phyloP scores from a whole-genome alignment of 1,140 invertebrate species.

The Streblospio benedicti region DNA sequence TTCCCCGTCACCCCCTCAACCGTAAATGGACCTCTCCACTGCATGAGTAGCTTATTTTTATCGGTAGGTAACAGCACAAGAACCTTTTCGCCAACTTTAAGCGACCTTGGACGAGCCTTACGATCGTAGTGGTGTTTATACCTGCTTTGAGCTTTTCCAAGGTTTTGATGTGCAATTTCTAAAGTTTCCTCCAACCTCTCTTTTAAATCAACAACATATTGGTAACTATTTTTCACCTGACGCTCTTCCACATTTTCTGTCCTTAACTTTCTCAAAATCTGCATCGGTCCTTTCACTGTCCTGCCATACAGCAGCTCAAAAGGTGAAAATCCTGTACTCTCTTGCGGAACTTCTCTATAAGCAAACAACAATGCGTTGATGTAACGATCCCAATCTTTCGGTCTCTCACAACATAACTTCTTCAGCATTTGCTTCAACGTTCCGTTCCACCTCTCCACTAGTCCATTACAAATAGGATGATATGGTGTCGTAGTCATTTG shows the following conservation, averaged over 20 bases:
- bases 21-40: no score
- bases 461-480: slow-evolving; percentile 1
- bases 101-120: not conserved
- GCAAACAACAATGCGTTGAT: slow-evolving; percentile 12
- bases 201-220: not conserved
- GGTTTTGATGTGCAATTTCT: slow-evolving; percentile 18
- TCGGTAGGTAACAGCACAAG: not conserved
- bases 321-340: slow-evolving; percentile 24
- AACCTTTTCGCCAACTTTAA: not conserved
- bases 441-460: slow-evolving; percentile 8
- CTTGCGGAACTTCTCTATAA: slow-evolving; percentile 14
- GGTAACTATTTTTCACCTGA: slow-evolving; percentile 18
- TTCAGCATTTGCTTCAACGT: no score
- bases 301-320: slow-evolving; percentile 33
- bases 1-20: no score
- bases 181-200: slow-evolving; percentile 20
- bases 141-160: slow-evolving; percentile 13
- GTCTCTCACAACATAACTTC: slow-evolving; percentile 2
- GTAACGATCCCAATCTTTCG: slow-evolving; percentile 15
- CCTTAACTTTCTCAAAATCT: slow-evolving; percentile 29
- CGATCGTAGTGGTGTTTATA: slow-evolving; percentile 16
- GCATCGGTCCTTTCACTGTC: slow-evolving; percentile 26
- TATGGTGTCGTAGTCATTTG: slow-evolving; percentile 3
- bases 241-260: slow-evolving; percentile 14
- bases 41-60: not conserved